phyloP scores from a whole-genome alignment of 2,888 invertebrate species.

The Chelonus formosanus region DNA sequence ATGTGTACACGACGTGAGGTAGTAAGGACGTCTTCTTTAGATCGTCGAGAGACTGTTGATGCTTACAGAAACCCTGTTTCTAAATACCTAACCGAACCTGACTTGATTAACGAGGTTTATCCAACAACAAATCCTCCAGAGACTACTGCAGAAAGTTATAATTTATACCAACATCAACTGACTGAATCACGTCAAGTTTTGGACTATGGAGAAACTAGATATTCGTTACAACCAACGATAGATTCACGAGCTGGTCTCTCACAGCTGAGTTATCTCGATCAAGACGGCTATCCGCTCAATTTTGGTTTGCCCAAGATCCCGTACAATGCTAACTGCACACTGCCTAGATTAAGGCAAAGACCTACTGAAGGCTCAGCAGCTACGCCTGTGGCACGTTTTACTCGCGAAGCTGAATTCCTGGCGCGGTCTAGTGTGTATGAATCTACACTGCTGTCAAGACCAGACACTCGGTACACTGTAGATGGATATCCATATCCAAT shows the following conservation, averaged over 20 bases:
- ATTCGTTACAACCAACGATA: slow-evolving; percentile 49
- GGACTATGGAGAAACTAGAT: slow-evolving; percentile 55
- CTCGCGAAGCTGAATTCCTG: slow-evolving; percentile 74
- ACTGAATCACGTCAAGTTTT: slow-evolving; percentile 46
- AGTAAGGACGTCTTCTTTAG: slow-evolving; percentile 47
- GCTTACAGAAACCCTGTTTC: slow-evolving; percentile 49
- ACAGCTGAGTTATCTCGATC: slow-evolving; percentile 71
- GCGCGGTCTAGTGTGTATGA: slow-evolving; percentile 68
- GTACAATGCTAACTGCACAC: slow-evolving; percentile 73
- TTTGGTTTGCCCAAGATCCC: slow-evolving; percentile 77
- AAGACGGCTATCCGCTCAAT: slow-evolving; percentile 82
- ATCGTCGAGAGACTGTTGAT: slow-evolving; percentile 46
- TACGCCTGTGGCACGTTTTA: slow-evolving; percentile 69
- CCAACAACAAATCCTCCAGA: slow-evolving; percentile 48
- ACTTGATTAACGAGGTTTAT: slow-evolving; percentile 64
- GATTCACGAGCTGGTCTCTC: slow-evolving; percentile 53
- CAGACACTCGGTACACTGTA: slow-evolving; percentile 73
- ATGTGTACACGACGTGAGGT: slow-evolving; percentile 53
- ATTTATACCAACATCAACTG: slow-evolving; percentile 50
- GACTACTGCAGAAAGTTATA: slow-evolving; percentile 36
- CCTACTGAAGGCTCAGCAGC: slow-evolving; percentile 66
- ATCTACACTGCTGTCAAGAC: slow-evolving; percentile 47
- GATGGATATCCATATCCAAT: slow-evolving; percentile 79
- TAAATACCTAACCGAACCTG: slow-evolving; percentile 66
- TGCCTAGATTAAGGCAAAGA: slow-evolving; percentile 75